phyloP scores from a whole-genome alignment of 2,113 vertebrate species.

The Tupaia chinensis region DNA sequence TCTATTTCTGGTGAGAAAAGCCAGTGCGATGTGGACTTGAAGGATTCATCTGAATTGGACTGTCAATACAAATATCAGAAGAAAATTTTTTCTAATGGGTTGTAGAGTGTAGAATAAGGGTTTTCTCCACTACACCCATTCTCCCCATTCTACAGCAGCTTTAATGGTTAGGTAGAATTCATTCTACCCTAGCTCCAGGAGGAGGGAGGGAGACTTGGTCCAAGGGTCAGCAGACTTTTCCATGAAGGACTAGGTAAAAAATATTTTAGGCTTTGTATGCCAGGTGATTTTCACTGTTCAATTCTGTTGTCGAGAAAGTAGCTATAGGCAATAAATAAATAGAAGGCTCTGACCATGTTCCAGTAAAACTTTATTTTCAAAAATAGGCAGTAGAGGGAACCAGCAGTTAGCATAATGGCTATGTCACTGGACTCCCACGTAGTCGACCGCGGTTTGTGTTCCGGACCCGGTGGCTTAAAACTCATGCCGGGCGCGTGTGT shows the following conservation, averaged over 20 bases:
- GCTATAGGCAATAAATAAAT: not conserved
- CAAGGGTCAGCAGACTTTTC: not conserved
- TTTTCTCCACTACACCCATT: not conserved
- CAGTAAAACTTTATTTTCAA: slow-evolving; percentile 56
- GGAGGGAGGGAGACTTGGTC: not conserved
- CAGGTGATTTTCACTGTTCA: not conserved
- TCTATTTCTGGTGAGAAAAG: not conserved
- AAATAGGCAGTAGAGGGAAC: too few relatives aligned
- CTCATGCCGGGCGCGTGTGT: too few relatives aligned
- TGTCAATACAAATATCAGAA: not conserved
- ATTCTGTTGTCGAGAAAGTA: not conserved
- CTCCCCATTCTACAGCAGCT: not conserved
- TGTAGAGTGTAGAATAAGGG: not conserved
- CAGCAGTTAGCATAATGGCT: too few relatives aligned
- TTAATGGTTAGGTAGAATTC: not conserved
- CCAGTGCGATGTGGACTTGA: not conserved
- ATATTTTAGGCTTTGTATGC: not conserved
- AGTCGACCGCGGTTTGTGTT: too few relatives aligned
- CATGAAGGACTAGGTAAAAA: not conserved
- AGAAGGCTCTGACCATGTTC: not conserved
- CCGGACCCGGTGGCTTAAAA: too few relatives aligned
- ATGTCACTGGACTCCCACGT: too few relatives aligned
- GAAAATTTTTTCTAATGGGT: not conserved
- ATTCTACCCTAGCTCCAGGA: not conserved
- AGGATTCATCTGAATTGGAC: not conserved